Evolutionary conservation across 2,888 invertebrate species (phyloP).

Genomic region (Perdita meconis): DNA sequence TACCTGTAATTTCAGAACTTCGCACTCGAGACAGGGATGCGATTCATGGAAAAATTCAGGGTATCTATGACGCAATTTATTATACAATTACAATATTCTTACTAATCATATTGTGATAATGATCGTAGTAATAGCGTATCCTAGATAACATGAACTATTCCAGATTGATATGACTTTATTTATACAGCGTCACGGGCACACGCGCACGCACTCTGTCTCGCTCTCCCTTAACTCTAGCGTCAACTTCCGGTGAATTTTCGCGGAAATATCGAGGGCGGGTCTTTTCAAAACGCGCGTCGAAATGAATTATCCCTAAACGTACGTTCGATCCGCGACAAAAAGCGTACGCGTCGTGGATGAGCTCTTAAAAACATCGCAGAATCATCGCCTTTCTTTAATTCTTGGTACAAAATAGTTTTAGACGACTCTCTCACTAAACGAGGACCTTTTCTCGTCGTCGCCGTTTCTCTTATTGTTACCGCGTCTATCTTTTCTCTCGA

Average conservation of each 20-base stretch:
- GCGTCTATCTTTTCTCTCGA: constrained; percentile 23
- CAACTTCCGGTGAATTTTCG: constrained; percentile 2
- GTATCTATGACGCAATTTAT: constrained; percentile 81
- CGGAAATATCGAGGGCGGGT: constrained; percentile 18
- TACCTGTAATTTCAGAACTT: too few relatives aligned
- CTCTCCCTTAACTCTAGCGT: constrained; percentile 23
- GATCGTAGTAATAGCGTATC: constrained; percentile 79
- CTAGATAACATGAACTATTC: constrained; percentile 81
- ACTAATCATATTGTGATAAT: constrained; percentile 83
- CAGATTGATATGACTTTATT: constrained; percentile 84
- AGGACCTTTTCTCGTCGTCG: constrained; percentile 40
- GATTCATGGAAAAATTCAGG: background rate
- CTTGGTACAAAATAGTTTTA: constrained; percentile 79
- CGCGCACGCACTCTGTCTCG: constrained; percentile 46
- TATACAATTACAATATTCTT: constrained; percentile 83
- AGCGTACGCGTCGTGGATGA: constrained; percentile 11
- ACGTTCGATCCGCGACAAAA: constrained; percentile 23
- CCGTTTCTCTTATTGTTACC: constrained; percentile 33
- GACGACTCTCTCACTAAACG: constrained; percentile 62
- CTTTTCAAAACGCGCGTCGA: constrained; percentile 22
- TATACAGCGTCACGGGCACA: constrained; percentile 76
- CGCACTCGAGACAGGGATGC: too few relatives aligned
- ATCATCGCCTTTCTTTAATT: constrained; percentile 53
- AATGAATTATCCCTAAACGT: constrained; percentile 51
- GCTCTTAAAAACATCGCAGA: constrained; percentile 49